Percentiles rank a stretch among this genome's conserved stretches.
These are phyloP conservation scores for Vireo altiloquus DNA, from an alignment of 2,113 vertebrate species.

Conservation along the genomic window DNA sequence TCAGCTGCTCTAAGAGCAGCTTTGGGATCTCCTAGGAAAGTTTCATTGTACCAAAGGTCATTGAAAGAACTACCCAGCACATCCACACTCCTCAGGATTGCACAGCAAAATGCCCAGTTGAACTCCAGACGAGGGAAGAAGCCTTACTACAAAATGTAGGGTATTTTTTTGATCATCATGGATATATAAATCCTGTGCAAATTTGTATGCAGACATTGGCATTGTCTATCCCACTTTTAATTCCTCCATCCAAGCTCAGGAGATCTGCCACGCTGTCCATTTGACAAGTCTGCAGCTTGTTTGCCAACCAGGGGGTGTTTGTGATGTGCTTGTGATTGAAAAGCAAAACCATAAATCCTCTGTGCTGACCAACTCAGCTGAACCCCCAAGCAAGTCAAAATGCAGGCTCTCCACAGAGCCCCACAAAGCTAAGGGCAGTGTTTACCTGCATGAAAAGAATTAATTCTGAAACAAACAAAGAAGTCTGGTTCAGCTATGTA, in stretches of 20 bases:
- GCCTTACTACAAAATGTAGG: background rate
- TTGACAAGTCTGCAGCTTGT: background rate
- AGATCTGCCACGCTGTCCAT: background rate
- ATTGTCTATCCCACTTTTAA: rapidly evolving
- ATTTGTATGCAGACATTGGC: background rate
- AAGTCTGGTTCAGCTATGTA: background rate
- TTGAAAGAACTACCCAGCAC: background rate
- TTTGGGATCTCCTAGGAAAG: background rate
- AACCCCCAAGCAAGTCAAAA: background rate
- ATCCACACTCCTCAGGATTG: background rate
- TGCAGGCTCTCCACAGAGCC: background rate
- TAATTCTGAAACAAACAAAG: slow-evolving; percentile 7
- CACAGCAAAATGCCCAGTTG: background rate
- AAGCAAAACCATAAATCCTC: background rate
- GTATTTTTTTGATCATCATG: background rate
- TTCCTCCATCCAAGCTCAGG: background rate
- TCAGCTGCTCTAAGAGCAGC: background rate
- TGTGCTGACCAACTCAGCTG: background rate
- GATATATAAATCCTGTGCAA: background rate
- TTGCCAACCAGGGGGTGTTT: background rate
- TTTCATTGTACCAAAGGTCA: background rate
- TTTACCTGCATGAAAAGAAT: background rate
- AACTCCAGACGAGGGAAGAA: background rate
- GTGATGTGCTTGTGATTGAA: background rate
- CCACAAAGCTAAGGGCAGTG: background rate